Base-by-base conservation (phyloP, 2,888 invertebrate species). In the Stenurella melanura region DNA sequence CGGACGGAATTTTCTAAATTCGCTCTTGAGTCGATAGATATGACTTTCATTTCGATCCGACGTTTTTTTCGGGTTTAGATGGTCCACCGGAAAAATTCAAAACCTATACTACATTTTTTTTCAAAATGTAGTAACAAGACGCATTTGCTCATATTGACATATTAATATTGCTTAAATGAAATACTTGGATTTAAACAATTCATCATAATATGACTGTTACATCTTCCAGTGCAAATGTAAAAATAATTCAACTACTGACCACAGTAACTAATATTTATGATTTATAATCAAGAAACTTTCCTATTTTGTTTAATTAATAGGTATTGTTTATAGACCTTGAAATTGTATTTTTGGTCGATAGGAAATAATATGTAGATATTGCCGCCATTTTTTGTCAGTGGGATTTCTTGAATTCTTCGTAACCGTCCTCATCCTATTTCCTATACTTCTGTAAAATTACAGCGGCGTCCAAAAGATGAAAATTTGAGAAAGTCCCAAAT, bases 131-230 rank as follows among this genome's bases (percentile, higher is more conserved):
- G n/a, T n/a, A 50, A 50, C 15, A 50, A 50, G 1, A 15, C 50
- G 1, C 50, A 50, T 2, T 42, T 19, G 9, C 1, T 19, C 19
- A 7, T 19, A 57, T 57, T 19, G 42, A 19, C 4, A 17, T 64
- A 66, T 66, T 42, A 66, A 66, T 66, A 66, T 66, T 21, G 64
- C 21, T 66, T 66, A 42, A 66, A 66, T 66, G 15, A 66, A 21
- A 66, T 19, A 50, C 18, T 42, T 66, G 11, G 42, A 66, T 66
- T 66, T 66, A 15, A 66, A 66, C 50, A 42, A 66, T 66, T 42
- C 21, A 50, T 66, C 42, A 66, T 50, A 21, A 66, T 19, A 66
- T 66, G 50, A n/a, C 30, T 64, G 18, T 64, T 64, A 64, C 63
- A 64, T 21, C 21, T 66, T 66, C 50, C 64, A 17, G 64, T 66